Evolutionary conservation across 1,140 invertebrate species (phyloP), one percentile per base, ranked within the genome.

Genomic region (Leptoteleia sp.): DNA sequence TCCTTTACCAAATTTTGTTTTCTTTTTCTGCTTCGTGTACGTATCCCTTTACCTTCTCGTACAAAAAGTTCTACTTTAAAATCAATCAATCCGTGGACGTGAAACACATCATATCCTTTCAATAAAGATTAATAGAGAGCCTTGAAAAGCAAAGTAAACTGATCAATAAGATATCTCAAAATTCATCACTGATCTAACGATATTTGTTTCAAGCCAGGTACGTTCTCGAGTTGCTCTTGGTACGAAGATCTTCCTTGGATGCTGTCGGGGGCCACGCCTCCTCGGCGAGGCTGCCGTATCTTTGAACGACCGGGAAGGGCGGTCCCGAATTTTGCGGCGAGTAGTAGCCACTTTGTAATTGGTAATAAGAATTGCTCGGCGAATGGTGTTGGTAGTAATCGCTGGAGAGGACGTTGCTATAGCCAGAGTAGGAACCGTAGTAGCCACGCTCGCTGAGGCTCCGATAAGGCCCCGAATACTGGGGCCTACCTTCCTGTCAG

Each of bases 401-500:
- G 68, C 48, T 25, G 1, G 77, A 37, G 0, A 87, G 54, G 17
- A 89, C 77, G 59, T 89, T 88, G 62, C 84, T 85, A 75, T 88
- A 89, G 8, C 86, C 88, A 1, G 85, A 87, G 16, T 88, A 89
- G 0, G 87, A 87, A 67, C 83, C 83, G 47, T 87, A 89, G 5
- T 88, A 89, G 4, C 88, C 88, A 0, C 88, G 87, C 31, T 89
- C 88, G 75, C 87, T 89, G 1, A 89, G 62, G 38, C 88, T 89
- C 19, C 88, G 81, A 55, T 88, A 88, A 79, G 88, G 88, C 84
- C 88, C 88, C 86, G 81, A 43, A 71, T 87, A 72, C 9, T 86
- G 85, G 83, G 86, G 83, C 84, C 86, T 83, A 71, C 83, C 87
- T 85, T 88, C 88, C 68, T 89, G 88, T 89, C 88, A 89, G 76